Base-by-base conservation (phyloP, 2,888 invertebrate species). In the Arctia plantaginis region DNA sequence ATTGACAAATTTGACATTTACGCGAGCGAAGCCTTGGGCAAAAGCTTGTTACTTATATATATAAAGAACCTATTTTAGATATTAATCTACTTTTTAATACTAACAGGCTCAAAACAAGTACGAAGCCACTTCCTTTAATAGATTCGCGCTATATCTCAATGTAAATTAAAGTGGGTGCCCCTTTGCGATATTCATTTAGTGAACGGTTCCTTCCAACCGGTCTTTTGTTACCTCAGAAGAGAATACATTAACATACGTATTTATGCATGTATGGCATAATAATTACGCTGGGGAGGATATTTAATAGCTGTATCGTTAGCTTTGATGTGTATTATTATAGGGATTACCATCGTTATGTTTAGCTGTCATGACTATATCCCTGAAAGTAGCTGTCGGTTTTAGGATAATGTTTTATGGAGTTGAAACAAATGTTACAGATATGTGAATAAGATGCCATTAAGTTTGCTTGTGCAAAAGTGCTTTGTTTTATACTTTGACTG, bases 211-310 rank as follows among this genome's bases (percentile, higher is more conserved):
- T 86, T 82, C 81, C 81, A 87, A 89, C 84, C 88, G 88, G 87
- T 86, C 90, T 90, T 91, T 93, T 92, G 93, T 91, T 91, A 90
- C 89, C 89, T 90, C 86, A 85, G 74, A 80, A 85, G 87, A 83
- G 87, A 89, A 90, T 91, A 91, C 88, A 91, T 91, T 92, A 88
- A 82, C 69, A 66, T 73, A 66, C 62, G 20, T 75, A 75, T 68
- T 71, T 72, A 65, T 35, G 39, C 75, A 75, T 70, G 72, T 77
- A 72, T 66, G 20, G 47, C 74, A 71, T 72, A 76, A 71, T 80
- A 81, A 79, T 77, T 73, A 76, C 65, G 10, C 67, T 18, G 47
- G 71, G 76, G 73, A 72, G 77, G 77, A 77, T 71, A 55, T 79
- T 80, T 76, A 80, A 82, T 74, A 70, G 68, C 69, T 65, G 80